Base-by-base conservation (phyloP, 35 echinoderm and acorn worm genomes). In the Apostichopus californicus region DNA sequence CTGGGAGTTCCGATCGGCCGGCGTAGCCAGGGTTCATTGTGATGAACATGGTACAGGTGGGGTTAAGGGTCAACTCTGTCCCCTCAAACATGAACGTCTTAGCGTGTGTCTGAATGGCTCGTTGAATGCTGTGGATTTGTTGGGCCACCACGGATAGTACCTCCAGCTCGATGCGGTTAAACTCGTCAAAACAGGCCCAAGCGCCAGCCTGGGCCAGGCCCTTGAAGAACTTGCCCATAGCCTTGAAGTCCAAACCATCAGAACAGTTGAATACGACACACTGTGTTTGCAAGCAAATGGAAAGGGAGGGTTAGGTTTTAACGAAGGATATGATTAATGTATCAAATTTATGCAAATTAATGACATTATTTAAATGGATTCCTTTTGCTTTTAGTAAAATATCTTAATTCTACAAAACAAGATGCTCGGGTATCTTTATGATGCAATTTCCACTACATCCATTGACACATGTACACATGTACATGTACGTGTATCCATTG, bases 241-340 rank as follows among this genome's bases (percentile, higher is more conserved):
- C 97, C 64, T 98, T 94, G 93, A 93, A 99, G 88, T 99, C 97
- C 9, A 99, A 82, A 81, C 97, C 97, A 77, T 99, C 97, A 0
- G 97, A 96, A 68, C 97, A 99, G 95, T 99, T 99, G 97, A 99
- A 99, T 9, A 99, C 97, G 13, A 99, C 97, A 93, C 97, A 99
- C 95, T 99, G 89, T 15, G 77, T 60, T 7, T 60, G 11, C 58
- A 60, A 60, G 6, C 1, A 60, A 60, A 12, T 60, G 58, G 1
- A 5, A 34, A 34, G 0, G 28, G 28, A 34, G 28, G 28, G 28
- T 1, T 1, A 34, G 28, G 28, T 34, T 34, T 34, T 1, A 34
- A 34, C 28, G 28, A 34, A 34, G 0, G 28, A 34, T 34, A 34
- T 34, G 28, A 34, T 34, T 34, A 34, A 34, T 34, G 28, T 34